Evolutionary conservation across 2,113 vertebrate species (phyloP).

Genomic region (Cyanistes caeruleus): DNA sequence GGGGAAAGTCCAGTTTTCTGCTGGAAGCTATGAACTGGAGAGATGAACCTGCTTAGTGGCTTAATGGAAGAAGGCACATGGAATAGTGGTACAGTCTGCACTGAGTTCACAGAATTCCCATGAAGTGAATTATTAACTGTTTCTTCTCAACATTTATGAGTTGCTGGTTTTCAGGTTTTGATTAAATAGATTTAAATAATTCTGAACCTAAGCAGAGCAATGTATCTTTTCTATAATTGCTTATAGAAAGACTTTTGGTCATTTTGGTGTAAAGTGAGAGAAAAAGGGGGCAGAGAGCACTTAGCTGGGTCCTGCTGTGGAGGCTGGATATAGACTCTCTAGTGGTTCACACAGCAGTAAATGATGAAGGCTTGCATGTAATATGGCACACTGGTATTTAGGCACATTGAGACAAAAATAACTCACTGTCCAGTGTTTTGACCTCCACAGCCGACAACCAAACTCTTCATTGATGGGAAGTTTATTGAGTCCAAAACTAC

Average conservation of each 20-base stretch:
- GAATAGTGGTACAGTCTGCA: not conserved
- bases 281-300: not conserved
- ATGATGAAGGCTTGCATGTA: not conserved
- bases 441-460: conserved; percentile 86
- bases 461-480: conserved; percentile 97
- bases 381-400: not conserved
- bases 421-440: not conserved
- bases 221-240: not conserved
- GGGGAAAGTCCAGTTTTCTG: not conserved
- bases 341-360: not conserved
- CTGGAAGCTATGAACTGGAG: not conserved
- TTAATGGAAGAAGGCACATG: not conserved
- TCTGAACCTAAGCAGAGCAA: not conserved
- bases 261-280: not conserved
- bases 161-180: not conserved
- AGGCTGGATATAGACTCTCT: not conserved
- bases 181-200: not conserved
- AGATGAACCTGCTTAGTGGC: not conserved
- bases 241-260: not conserved
- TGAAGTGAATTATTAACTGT: not conserved
- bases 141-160: not conserved
- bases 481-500: conserved; percentile 93
- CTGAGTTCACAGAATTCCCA: not conserved
- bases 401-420: not conserved
- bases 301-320: not conserved